A percentile compares a stretch with the other conserved stretches of the same genome.
phyloP scores from a whole-genome alignment of 2,888 invertebrate genomes.

The Eristalis pertinax region DNA sequence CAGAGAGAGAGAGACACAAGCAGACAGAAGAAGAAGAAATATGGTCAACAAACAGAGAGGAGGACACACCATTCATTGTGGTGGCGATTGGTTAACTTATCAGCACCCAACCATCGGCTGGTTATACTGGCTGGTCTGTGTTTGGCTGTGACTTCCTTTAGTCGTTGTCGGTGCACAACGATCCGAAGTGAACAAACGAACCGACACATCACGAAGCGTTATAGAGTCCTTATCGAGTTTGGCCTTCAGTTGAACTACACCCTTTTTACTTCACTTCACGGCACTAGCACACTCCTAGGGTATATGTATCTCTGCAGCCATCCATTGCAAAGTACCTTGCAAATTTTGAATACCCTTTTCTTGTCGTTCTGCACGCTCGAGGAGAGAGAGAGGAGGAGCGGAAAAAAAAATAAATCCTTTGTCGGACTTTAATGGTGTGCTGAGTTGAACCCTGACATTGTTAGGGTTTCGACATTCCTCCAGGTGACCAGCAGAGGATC shows the following conservation, averaged over 20 bases:
- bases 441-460: conserved; percentile 60
- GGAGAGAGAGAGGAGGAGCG: not conserved
- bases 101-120: conserved; percentile 61
- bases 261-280: not conserved
- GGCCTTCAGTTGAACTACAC: conserved; percentile 48
- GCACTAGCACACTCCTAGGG: not conserved
- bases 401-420: conserved; percentile 45
- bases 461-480: conserved; percentile 16
- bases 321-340: conserved; percentile 16
- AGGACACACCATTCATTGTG: conserved; percentile 30
- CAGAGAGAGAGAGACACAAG: not conserved
- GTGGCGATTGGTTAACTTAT: conserved; percentile 61
- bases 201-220: conserved; percentile 65
- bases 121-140: conserved; percentile 19
- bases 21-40: not conserved
- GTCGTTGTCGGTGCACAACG: conserved; percentile 34
- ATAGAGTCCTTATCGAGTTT: conserved; percentile 60
- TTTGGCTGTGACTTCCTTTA: conserved; percentile 53
- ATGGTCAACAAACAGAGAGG: conserved; percentile 15
- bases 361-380: not conserved
- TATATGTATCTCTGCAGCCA: conserved; percentile 20
- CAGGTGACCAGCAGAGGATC: conserved; percentile 49
- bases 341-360: conserved; percentile 10
- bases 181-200: conserved; percentile 65
- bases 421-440: conserved; percentile 54